Evolutionary conservation across 64 coral and sea anemone species (phyloP).

Genomic region (Dendronephthya gigantea): DNA sequence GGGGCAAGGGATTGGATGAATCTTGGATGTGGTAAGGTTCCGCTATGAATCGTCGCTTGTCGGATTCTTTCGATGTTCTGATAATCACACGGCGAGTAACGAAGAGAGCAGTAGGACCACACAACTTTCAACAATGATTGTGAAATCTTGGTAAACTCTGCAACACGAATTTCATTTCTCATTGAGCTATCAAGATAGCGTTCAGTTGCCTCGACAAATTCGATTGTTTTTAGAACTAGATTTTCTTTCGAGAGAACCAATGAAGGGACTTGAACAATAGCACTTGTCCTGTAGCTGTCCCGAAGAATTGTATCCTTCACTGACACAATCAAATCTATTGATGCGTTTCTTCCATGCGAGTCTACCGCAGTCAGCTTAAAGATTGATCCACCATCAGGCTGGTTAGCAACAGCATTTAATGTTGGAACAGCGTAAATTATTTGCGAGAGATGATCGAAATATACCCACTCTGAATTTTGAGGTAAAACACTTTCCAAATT

Average conservation of each 20-base stretch:
- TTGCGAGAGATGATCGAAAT: constrained; percentile 8
- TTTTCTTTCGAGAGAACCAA: neutral
- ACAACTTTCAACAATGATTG: neutral
- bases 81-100: constrained; percentile 13
- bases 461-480: constrained; percentile 9
- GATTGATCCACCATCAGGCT: neutral
- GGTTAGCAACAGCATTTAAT: neutral
- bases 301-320: neutral
- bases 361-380: neutral
- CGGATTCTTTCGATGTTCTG: neutral
- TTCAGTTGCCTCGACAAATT: neutral
- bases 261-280: neutral
- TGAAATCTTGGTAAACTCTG: neutral
- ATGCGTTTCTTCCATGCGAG: neutral
- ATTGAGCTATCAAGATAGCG: neutral
- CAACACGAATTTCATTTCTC: neutral
- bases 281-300: neutral
- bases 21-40: constrained; percentile 20
- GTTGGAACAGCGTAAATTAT: constrained; percentile 15
- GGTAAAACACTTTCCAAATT: neutral
- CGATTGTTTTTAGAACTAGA: neutral
- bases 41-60: neutral
- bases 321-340: neutral
- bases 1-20: constrained; percentile 34
- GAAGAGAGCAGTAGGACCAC: constrained; percentile 27